Percentiles rank a stretch among this genome's conserved stretches.
Conservation (phyloP, 2,888 invertebrate genomes). For the Icerya purchasi region DNA sequence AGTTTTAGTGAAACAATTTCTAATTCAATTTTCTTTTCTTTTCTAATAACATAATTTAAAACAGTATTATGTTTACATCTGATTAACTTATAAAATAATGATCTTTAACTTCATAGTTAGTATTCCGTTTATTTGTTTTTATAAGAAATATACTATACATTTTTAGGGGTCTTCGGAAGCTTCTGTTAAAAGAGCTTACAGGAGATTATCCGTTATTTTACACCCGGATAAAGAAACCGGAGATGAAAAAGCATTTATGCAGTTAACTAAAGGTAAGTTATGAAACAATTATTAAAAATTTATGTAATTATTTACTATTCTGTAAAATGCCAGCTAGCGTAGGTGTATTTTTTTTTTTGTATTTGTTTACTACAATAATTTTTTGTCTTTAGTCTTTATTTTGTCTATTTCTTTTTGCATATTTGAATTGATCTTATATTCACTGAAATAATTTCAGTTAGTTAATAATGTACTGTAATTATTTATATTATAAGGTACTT, state of each 20-base stretch:
- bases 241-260: constrained; percentile 93
- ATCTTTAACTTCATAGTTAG: not conserved
- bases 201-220: constrained; percentile 72
- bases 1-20: not conserved
- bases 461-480: no score
- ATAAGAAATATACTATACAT: no score
- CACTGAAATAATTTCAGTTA: no score
- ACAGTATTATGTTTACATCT: not conserved
- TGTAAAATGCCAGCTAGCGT: not conserved
- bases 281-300: no score
- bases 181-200: constrained; percentile 88
- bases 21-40: not conserved
- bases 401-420: no score
- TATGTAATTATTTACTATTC: not conserved
- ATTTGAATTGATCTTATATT: no score
- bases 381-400: not conserved
- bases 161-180: constrained; percentile 56
- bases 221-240: constrained; percentile 98
- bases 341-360: not conserved
- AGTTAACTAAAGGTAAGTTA: constrained; percentile 67
- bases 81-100: no score
- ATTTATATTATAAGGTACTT: no score
- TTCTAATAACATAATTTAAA: not conserved
- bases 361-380: not conserved
- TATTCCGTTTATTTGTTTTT: not conserved